Evolutionary conservation across 2,888 invertebrate genomes (phyloP).

Genomic region (Scaptomyza tumidula): DNA sequence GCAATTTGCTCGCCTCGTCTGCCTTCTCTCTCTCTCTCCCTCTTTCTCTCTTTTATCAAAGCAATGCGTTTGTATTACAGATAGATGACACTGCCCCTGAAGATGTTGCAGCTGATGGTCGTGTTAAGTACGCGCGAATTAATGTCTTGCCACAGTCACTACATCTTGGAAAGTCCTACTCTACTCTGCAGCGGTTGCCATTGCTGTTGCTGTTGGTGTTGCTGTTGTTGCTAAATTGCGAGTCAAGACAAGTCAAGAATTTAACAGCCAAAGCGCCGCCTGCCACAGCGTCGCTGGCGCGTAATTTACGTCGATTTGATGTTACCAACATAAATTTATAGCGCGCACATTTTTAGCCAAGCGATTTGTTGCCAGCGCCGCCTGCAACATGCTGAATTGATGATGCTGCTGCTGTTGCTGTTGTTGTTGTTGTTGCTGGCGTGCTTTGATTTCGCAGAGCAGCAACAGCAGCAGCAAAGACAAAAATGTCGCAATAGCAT

Average conservation of each 20-base stretch:
- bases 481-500: constrained; percentile 77
- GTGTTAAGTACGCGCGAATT: constrained; percentile 80
- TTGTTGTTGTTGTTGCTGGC: constrained; percentile 35
- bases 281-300: constrained; percentile 51
- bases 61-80: constrained; percentile 76
- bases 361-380: constrained; percentile 73
- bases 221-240: constrained; percentile 53
- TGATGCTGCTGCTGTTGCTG: constrained; percentile 56
- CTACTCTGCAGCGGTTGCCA: constrained; percentile 44
- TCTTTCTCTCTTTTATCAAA: constrained; percentile 48
- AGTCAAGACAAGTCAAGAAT: constrained; percentile 68
- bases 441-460: constrained; percentile 74
- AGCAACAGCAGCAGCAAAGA: constrained; percentile 67
- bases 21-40: constrained; percentile 4
- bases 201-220: constrained; percentile 33
- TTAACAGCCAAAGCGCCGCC: constrained; percentile 79
- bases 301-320: constrained; percentile 79
- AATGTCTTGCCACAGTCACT: constrained; percentile 75
- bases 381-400: constrained; percentile 58
- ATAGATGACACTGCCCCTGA: constrained; percentile 57
- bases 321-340: constrained; percentile 79
- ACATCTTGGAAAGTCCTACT: constrained; percentile 65
- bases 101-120: constrained; percentile 41
- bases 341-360: constrained; percentile 71
- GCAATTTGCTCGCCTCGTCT: constrained; percentile 70